These are phyloP conservation scores for Ictidomys tridecemlineatus DNA, from an alignment of 2,113 vertebrate species.

Conservation along the genomic window DNA sequence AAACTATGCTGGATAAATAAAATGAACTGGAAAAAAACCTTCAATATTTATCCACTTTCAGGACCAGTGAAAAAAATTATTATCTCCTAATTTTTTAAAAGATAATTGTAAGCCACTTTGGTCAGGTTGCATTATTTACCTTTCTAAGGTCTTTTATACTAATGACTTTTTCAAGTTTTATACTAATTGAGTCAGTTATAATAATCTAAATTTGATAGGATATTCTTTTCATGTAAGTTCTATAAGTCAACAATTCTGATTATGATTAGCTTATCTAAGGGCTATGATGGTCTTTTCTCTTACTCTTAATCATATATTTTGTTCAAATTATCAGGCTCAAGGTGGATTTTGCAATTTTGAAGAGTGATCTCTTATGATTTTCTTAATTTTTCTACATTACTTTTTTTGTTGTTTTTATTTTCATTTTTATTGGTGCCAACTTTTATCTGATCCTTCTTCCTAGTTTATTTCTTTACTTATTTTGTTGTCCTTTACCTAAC, in stretches of 20 bases:
- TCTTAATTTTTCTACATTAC: neutral
- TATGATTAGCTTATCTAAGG: neutral
- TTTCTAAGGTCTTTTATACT: neutral
- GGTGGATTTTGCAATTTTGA: neutral
- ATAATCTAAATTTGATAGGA: constrained; percentile 27
- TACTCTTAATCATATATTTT: neutral
- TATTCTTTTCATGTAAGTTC: neutral
- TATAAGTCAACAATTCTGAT: neutral
- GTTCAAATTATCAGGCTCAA: constrained; percentile 4
- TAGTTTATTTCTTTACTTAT: neutral
- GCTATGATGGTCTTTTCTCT: neutral
- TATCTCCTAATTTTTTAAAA: neutral
- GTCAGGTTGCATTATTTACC: neutral
- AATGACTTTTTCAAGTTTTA: neutral
- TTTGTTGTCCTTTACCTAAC: neutral
- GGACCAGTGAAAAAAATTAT: neutral
- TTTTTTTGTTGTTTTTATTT: neutral
- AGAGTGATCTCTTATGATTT: neutral
- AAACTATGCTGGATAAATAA: neutral
- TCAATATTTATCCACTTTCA: neutral
- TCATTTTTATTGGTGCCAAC: neutral
- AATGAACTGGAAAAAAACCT: neutral
- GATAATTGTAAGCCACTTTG: neutral
- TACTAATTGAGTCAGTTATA: constrained; percentile 1
- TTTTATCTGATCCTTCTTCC: neutral